A percentile compares a stretch with the other conserved stretches of the same genome.
These are phyloP conservation scores for Cantharis rustica DNA, from an alignment of 2,888 invertebrate species.

Conservation along the genomic window DNA sequence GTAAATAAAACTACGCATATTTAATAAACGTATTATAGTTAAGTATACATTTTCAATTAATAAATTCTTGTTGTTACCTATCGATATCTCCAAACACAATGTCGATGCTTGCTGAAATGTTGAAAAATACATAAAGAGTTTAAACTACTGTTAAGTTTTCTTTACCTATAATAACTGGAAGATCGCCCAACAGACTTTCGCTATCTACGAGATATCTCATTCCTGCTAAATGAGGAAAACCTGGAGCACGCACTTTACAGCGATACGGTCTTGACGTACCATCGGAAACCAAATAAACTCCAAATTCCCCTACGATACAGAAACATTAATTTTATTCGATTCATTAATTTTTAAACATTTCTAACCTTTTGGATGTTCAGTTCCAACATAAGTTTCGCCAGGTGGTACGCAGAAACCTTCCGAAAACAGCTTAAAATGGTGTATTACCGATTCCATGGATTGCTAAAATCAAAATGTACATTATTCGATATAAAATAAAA, in stretches of 20 bases:
- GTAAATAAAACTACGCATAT: not conserved
- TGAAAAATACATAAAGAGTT: conserved; percentile 4
- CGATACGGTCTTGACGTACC: conserved; percentile 75
- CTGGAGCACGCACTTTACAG: conserved; percentile 56
- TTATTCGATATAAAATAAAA: not conserved
- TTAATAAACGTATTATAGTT: not conserved
- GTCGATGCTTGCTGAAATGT: conserved; percentile 50
- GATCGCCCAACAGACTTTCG: conserved; percentile 67
- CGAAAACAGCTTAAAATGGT: conserved; percentile 86
- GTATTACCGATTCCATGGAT: conserved; percentile 86
- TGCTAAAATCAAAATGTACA: conserved; percentile 48
- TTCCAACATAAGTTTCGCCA: conserved; percentile 77
- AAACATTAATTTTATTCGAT: not conserved
- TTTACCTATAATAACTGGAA: conserved; percentile 77
- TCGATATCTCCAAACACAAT: conserved; percentile 68
- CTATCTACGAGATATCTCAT: conserved; percentile 63
- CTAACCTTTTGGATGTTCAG: conserved; percentile 80
- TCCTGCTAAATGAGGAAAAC: conserved; percentile 66
- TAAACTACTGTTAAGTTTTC: not conserved
- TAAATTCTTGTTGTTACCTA: conserved; percentile 59
- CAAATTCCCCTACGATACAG: conserved; percentile 68
- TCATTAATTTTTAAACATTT: not conserved
- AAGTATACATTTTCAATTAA: not conserved
- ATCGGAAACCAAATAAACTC: conserved; percentile 84
- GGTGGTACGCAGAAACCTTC: conserved; percentile 85